Conservation (phyloP, 2,888 invertebrate species). For the Pachycephus smyrnensis region DNA sequence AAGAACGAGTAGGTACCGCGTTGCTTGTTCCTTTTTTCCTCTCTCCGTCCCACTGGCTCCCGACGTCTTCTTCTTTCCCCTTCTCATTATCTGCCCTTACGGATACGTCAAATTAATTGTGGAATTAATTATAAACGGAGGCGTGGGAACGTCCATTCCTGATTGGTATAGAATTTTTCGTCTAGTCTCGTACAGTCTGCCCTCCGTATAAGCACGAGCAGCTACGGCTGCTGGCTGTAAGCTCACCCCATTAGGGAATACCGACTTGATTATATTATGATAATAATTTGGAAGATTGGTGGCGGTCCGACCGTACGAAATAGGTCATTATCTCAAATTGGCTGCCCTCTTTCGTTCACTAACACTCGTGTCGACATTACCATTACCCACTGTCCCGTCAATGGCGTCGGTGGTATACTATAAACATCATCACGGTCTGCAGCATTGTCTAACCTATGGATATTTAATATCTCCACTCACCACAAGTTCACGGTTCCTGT, state of each 20-base stretch:
- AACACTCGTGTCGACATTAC: no score
- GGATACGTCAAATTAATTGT: conserved; percentile 35
- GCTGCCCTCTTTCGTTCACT: conserved; percentile 33
- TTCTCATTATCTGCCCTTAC: background rate
- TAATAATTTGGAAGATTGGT: conserved; percentile 32
- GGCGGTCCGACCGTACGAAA: conserved; percentile 23
- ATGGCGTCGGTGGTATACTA: no score
- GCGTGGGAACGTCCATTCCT: conserved; percentile 18
- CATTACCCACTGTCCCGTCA: no score
- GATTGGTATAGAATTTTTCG: conserved; percentile 11
- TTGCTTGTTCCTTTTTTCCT: no score
- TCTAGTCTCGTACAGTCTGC: no score
- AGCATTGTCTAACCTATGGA: no score
- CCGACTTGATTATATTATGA: conserved; percentile 40
- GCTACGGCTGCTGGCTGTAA: conserved; percentile 16
- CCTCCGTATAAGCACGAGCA: no score
- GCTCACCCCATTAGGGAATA: conserved; percentile 32
- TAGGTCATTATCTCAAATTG: conserved; percentile 45
- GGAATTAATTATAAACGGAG: conserved; percentile 42
- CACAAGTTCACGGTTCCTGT: no score
- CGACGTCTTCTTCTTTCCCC: conserved; percentile 14
- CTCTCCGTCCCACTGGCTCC: conserved; percentile 2
- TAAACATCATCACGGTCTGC: no score
- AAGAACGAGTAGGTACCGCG: no score
- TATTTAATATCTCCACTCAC: no score